phyloP scores from a whole-genome alignment of 2,113 vertebrate genomes.

The Gymnogyps californianus region DNA sequence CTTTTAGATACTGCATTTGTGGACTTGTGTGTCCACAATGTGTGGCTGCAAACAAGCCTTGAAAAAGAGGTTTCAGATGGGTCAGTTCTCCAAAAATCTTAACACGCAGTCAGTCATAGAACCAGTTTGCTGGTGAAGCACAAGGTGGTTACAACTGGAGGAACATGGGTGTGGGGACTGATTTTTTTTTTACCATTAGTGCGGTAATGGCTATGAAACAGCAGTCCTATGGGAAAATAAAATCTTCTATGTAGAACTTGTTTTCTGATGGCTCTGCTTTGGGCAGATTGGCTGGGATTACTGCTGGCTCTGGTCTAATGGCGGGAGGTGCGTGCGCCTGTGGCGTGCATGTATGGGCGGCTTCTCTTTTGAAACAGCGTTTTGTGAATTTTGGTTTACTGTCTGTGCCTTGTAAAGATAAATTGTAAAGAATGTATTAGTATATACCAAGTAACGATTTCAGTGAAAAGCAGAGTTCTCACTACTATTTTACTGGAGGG shows the following conservation, averaged over 20 bases:
- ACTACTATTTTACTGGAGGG: neutral
- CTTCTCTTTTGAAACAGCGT: neutral
- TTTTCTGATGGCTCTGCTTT: neutral
- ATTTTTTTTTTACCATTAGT: neutral
- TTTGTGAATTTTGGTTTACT: neutral
- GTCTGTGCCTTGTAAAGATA: neutral
- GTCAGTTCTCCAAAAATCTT: neutral
- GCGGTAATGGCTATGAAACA: neutral
- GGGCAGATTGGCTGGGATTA: neutral
- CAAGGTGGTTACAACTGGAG: neutral
- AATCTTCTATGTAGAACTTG: too few relatives aligned
- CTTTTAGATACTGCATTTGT: neutral
- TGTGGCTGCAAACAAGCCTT: neutral
- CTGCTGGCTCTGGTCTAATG: neutral
- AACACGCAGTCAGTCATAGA: fast-evolving
- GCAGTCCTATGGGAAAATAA: neutral
- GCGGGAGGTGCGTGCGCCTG: fast-evolving
- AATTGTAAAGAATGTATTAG: neutral
- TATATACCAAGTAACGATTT: neutral
- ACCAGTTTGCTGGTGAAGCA: neutral
- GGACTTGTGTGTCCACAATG: neutral
- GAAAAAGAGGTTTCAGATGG: neutral
- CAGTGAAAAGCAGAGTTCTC: neutral
- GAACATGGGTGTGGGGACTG: neutral
- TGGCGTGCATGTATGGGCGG: neutral